These are phyloP conservation scores for Epirrhoe tristata DNA, from an alignment of 2,888 invertebrate genomes.

Conservation along the genomic window DNA sequence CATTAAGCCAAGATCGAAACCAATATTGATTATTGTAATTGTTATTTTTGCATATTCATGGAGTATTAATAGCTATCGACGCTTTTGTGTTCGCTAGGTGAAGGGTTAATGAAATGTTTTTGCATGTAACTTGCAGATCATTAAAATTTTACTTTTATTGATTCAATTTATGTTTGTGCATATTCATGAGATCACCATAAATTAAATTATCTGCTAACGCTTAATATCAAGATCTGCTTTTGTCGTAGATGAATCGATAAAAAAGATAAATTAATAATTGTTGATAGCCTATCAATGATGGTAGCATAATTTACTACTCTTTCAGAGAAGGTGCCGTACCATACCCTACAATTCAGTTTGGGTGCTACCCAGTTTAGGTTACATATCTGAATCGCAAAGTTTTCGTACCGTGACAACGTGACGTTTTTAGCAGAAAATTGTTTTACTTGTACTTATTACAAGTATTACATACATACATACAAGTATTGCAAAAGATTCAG, in stretches of 20 bases:
- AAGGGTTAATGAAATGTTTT: conserved; percentile 52
- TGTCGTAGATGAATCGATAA: background rate
- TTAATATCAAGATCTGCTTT: conserved; percentile 1
- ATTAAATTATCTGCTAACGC: conserved; percentile 46
- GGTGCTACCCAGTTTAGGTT: too few relatives aligned
- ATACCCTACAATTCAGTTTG: too few relatives aligned
- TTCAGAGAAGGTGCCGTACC: too few relatives aligned
- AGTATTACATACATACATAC: too few relatives aligned
- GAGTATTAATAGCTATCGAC: conserved; percentile 49
- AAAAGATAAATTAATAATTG: background rate
- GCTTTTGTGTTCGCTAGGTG: conserved; percentile 38
- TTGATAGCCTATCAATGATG: too few relatives aligned
- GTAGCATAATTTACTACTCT: too few relatives aligned
- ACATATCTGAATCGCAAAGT: too few relatives aligned
- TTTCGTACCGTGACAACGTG: too few relatives aligned
- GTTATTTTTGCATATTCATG: conserved; percentile 83
- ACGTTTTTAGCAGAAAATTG: too few relatives aligned
- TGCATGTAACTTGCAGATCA: conserved; percentile 49
- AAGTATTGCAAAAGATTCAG: too few relatives aligned
- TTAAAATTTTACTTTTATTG: conserved; percentile 36
- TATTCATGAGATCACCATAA: conserved; percentile 73
- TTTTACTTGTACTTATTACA: too few relatives aligned
- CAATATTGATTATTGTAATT: conserved; percentile 75
- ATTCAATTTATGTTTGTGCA: conserved; percentile 58
- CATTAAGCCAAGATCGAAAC: conserved; percentile 63